These are phyloP conservation scores for Anarrhichthys ocellatus DNA, from an alignment of 2,113 vertebrate species.

Conservation along the genomic window DNA sequence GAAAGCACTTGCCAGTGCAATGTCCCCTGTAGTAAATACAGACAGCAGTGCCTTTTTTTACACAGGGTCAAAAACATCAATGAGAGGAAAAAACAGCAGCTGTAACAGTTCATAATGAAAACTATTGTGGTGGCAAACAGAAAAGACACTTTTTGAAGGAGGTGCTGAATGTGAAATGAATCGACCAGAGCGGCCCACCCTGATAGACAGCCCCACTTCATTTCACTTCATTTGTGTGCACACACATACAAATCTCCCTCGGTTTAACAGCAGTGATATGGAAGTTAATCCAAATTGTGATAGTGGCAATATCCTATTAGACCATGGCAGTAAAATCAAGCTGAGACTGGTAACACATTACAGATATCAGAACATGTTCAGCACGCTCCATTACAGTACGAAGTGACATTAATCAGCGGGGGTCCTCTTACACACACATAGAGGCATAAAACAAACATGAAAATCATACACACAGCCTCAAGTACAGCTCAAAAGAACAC, in stretches of 20 bases:
- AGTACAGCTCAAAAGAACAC: conserved; percentile 35
- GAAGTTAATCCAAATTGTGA: conserved; percentile 81
- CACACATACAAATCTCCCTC: conserved; percentile 54
- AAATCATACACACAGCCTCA: conserved; percentile 52
- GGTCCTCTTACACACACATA: conserved; percentile 66
- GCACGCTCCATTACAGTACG: conserved; percentile 73
- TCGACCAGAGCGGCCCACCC: conserved; percentile 60
- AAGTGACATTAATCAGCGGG: conserved; percentile 78
- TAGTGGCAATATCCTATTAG: conserved; percentile 79
- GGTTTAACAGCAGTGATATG: conserved; percentile 70
- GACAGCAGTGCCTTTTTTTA: conserved; percentile 39
- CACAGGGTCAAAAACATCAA: conserved; percentile 58
- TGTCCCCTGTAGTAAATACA: conserved; percentile 39
- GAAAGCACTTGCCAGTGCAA: conserved; percentile 28
- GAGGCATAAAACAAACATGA: conserved; percentile 72
- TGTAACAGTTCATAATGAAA: conserved; percentile 56
- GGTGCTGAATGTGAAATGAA: conserved; percentile 71
- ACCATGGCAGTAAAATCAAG: conserved; percentile 78
- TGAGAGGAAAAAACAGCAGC: conserved; percentile 43
- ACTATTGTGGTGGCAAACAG: conserved; percentile 62
- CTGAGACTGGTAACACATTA: conserved; percentile 74
- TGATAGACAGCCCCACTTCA: conserved; percentile 49
- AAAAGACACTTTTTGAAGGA: conserved; percentile 63
- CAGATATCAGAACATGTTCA: conserved; percentile 72
- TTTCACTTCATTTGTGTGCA: conserved; percentile 48